A percentile compares a stretch with the other conserved stretches of the same genome.
Evolutionary conservation across 2,797 vertebrate species (phyloP).

Genomic region (Onychomys torridus): DNA sequence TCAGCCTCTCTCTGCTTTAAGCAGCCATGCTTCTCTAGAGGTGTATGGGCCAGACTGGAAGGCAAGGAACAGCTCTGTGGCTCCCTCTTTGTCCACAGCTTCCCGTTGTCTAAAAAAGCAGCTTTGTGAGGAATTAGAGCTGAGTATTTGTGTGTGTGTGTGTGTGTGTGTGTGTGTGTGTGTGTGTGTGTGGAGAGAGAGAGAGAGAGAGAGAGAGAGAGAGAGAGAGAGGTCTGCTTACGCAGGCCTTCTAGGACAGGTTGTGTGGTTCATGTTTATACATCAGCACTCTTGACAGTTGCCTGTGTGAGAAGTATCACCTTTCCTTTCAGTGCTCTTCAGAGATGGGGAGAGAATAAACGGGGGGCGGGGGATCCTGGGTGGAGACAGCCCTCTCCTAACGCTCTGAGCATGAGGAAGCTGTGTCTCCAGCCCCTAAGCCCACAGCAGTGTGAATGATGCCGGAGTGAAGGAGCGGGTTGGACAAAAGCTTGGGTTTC

Average conservation of each 20-base stretch:
- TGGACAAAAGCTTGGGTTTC: background rate
- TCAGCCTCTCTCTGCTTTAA: background rate
- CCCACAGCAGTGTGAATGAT: accelerated
- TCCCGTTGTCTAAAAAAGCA: background rate
- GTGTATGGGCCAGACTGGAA: background rate
- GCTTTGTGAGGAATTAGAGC: constrained; percentile 29
- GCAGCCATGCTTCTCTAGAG: background rate
- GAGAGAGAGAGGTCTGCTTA: background rate
- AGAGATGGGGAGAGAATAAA: background rate
- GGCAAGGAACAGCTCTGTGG: background rate
- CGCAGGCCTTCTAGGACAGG: background rate
- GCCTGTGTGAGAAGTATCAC: background rate
- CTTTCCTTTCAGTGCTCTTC: background rate
- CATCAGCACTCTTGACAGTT: background rate
- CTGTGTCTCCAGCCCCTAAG: background rate
- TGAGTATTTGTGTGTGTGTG: too few relatives aligned
- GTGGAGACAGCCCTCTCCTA: background rate
- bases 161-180: too few relatives aligned
- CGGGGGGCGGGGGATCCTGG: background rate
- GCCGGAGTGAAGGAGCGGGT: background rate
- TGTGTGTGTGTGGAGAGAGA: too few relatives aligned
- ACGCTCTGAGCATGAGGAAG: background rate
- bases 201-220: background rate
- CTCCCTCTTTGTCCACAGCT: background rate
- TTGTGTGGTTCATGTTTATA: constrained; percentile 32